Evolutionary conservation across 1,140 invertebrate genomes (phyloP).

Genomic region (Diabrotica undecimpunctata): DNA sequence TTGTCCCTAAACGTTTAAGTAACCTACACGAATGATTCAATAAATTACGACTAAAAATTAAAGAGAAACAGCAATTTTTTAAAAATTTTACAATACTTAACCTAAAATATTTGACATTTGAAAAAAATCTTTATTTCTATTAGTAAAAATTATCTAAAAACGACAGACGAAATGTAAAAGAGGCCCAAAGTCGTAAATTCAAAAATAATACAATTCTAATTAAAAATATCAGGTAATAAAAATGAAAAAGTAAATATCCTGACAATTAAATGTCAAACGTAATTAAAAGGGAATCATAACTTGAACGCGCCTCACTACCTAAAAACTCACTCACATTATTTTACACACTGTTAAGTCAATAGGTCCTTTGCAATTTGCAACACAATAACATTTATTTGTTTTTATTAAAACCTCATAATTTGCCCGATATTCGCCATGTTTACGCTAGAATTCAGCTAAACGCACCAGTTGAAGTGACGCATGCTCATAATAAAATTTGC

Average conservation of each 20-base stretch:
- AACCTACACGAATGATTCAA: not conserved
- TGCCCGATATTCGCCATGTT: slow-evolving; percentile 17
- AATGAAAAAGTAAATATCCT: slow-evolving; percentile 8
- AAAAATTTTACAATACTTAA: slow-evolving; percentile 9
- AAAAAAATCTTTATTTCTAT: not conserved
- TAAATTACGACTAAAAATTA: not conserved
- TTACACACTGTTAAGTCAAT: not conserved
- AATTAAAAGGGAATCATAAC: not conserved
- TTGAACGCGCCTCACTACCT: not conserved
- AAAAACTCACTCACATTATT: slow-evolving; percentile 11
- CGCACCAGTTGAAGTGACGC: slow-evolving; percentile 16
- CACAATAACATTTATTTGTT: slow-evolving; percentile 9
- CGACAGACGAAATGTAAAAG: not conserved
- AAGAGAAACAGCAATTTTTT: not conserved
- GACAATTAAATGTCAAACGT: slow-evolving; percentile 18
- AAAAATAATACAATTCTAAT: not conserved
- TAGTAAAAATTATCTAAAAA: not conserved
- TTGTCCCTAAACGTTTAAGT: not conserved
- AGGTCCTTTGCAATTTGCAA: slow-evolving; percentile 6
- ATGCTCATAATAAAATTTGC: not conserved
- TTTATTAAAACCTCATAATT: slow-evolving; percentile 6
- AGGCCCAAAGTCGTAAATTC: not conserved
- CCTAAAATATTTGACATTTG: slow-evolving; percentile 13
- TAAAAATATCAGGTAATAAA: not conserved
- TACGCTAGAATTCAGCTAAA: slow-evolving; percentile 14